Base-by-base conservation (phyloP, 2,113 vertebrate genomes). In the Brienomyrus longianalis region DNA sequence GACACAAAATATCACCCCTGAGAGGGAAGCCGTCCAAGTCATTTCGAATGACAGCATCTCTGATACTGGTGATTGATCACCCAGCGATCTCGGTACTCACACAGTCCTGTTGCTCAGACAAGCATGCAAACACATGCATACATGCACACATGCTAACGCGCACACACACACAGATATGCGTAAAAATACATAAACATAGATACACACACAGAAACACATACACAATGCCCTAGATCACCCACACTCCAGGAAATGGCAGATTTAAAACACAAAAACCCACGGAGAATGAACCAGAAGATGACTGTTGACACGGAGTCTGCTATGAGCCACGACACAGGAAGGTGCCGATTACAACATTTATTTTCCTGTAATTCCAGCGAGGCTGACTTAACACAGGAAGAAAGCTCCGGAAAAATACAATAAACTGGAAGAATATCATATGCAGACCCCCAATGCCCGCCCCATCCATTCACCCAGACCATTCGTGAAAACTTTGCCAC, bases 121-220 rank as follows among this genome's bases (percentile, higher is more conserved):
- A 52, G 21, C 89, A 62, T 43, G 47, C 83, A 85, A 54, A 9
- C 13, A 66, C 52, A 47, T 47, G 51, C 45, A 90, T 59, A 90
- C 84, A 74, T 19, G 70, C 56, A 86, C 45, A 47, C 45, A 87
- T 50, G 77, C 48, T 43, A 62, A 74, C 27, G 27, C 84, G 27
- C 84, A 87, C 56, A 50, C 83, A 89, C 89, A 89, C 83, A 89
- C 80, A 89, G 17, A 66, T 9, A 89, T 27, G 11, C 54, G 59
- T 17, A 85, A 83, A 56, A 86, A 90, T 59, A 83, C 47, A 43
- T n/a, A n/a, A n/a, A 62, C 13, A 52, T 50, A 50, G 48, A 50
- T 54, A 54, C 51, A 54, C 51, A 15, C 15, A 54, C 13, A 54
- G 13, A 3, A 54, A 54, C 51, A 50, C 7, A 50, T 6, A 50